Evolutionary conservation across 2,113 vertebrate species (phyloP).

Genomic region (Macrotus californicus): DNA sequence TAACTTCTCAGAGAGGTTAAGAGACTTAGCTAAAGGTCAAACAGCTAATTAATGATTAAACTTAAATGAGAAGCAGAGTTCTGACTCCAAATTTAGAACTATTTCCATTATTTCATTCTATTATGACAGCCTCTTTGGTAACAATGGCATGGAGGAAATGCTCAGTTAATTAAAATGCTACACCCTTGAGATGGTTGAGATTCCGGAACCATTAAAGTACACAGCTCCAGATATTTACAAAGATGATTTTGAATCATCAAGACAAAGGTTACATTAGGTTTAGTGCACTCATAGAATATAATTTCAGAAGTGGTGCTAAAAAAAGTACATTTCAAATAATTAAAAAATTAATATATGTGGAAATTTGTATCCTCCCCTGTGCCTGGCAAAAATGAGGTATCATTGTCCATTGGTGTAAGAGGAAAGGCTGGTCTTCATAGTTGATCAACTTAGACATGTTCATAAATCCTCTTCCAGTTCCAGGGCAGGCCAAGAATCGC

Average conservation of each 20-base stretch:
- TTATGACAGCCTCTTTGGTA: conserved; percentile 30
- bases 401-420: not conserved
- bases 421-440: not conserved
- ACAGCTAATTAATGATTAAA: not conserved
- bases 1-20: not conserved
- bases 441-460: not conserved
- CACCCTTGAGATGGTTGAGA: conserved; percentile 31
- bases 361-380: not conserved
- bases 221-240: conserved; percentile 35
- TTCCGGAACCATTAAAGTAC: not conserved
- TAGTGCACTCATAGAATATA: not conserved
- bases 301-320: not conserved
- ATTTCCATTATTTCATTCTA: conserved; percentile 26
- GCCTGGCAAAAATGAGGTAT: not conserved
- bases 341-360: not conserved
- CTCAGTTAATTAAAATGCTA: conserved; percentile 46
- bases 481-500: not conserved
- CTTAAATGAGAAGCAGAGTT: conserved; percentile 13
- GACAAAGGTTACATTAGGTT: conserved; percentile 43
- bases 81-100: conserved; percentile 31
- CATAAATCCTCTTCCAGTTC: not conserved
- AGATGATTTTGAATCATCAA: conserved; percentile 37
- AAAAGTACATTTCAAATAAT: conserved; percentile 20
- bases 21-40: conserved; percentile 2
- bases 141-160: conserved; percentile 34